A percentile compares a stretch with the other conserved stretches of the same genome.
These are phyloP conservation scores for Chroicocephalus ridibundus DNA, from an alignment of 2,113 vertebrate species.

Conservation along the genomic window DNA sequence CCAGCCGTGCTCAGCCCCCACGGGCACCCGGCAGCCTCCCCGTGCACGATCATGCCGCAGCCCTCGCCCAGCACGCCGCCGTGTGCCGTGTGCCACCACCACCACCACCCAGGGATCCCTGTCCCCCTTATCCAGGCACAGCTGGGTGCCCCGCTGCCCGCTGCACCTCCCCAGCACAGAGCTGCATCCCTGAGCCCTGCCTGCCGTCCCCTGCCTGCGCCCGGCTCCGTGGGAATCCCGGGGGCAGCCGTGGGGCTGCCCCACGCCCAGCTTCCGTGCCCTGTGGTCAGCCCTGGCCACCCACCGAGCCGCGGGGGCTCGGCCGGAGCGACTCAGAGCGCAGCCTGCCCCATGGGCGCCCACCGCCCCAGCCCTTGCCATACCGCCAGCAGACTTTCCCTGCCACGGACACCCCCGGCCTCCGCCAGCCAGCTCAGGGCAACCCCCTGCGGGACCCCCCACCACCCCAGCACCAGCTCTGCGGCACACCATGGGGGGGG, in stretches of 20 bases:
- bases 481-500: neutral
- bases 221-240: neutral
- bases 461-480: neutral
- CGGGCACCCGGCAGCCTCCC: neutral
- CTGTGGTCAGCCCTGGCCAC: neutral
- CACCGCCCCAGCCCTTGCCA: neutral
- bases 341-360: neutral
- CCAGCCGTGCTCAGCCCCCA: neutral
- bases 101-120: constrained; percentile 60
- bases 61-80: neutral
- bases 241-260: neutral
- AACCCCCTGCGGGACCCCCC: neutral
- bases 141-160: neutral
- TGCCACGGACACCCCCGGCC: neutral
- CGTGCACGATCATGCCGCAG: neutral
- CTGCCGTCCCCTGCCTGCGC: accelerated
- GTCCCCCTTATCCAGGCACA: neutral
- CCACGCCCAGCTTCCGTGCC: neutral
- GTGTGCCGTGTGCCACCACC: neutral
- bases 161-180: neutral
- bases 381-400: neutral
- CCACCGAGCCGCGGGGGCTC: accelerated
- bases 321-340: neutral
- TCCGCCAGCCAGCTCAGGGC: constrained; percentile 9
- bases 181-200: neutral